These are phyloP conservation scores for Kryptolebias ocellatus DNA, from an alignment of 2,797 vertebrate species.

Conservation along the genomic window DNA sequence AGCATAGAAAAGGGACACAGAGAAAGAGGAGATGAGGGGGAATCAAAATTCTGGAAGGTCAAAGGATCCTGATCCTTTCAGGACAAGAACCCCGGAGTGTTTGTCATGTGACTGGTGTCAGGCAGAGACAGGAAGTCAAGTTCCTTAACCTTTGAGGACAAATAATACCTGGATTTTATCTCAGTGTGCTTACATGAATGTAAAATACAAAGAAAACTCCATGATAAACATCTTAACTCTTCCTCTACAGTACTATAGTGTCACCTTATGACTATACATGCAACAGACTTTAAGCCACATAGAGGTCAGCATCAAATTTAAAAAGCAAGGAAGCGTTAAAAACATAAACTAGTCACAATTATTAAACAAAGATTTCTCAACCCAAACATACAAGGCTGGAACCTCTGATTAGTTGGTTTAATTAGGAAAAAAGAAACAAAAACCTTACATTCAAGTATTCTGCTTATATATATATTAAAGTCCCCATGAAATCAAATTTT, in stretches of 20 bases:
- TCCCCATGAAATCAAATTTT: slow-evolving; percentile 15
- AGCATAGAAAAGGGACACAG: slow-evolving; percentile 67
- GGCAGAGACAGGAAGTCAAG: slow-evolving; percentile 51
- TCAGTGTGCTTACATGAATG: neutral
- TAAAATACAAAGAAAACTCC: slow-evolving; percentile 15
- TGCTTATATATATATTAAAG: slow-evolving; percentile 64
- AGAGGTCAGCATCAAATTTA: slow-evolving; percentile 45
- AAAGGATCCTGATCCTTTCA: slow-evolving; percentile 68
- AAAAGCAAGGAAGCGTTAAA: slow-evolving; percentile 54
- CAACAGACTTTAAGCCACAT: slow-evolving; percentile 52
- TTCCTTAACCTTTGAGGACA: slow-evolving; percentile 52
- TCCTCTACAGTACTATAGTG: slow-evolving; percentile 18
- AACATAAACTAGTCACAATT: slow-evolving; percentile 56
- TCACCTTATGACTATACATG: slow-evolving; percentile 51
- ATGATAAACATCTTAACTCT: slow-evolving; percentile 40
- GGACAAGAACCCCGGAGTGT: slow-evolving; percentile 45
- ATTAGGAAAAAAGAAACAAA: neutral
- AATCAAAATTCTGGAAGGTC: slow-evolving; percentile 72
- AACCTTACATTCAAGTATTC: slow-evolving; percentile 66
- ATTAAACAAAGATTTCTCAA: slow-evolving; percentile 54
- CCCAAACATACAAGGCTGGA: slow-evolving; percentile 43
- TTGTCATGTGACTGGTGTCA: slow-evolving; percentile 48
- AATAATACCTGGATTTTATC: slow-evolving; percentile 9
- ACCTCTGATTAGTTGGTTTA: slow-evolving; percentile 39
- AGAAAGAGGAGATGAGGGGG: slow-evolving; percentile 72